Percentiles rank a stretch among this genome's conserved stretches.
These are phyloP conservation scores for Boulengeromyrus knoepffleri DNA, from an alignment of 2,113 vertebrate species.

Conservation along the genomic window DNA sequence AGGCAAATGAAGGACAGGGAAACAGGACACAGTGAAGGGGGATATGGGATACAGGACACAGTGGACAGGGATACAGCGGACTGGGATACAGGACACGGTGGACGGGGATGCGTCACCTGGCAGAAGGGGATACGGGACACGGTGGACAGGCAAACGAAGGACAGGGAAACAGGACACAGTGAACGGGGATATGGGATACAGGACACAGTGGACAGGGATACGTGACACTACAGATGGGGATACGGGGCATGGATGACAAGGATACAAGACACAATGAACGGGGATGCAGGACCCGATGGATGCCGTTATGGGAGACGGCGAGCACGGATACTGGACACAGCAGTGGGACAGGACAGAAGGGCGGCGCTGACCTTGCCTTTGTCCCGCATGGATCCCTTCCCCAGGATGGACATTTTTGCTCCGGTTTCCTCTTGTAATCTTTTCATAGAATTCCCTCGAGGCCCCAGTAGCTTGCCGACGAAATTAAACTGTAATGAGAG, in stretches of 20 bases:
- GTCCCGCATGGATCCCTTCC: slow-evolving; percentile 98
- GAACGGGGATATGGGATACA: not conserved
- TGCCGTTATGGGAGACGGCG: not conserved
- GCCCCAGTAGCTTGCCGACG: slow-evolving; percentile 96
- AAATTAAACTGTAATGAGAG: slow-evolving; percentile 88
- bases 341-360: not conserved
- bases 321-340: not conserved
- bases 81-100: not conserved
- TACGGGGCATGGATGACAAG: not conserved
- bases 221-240: not conserved
- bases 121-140: not conserved
- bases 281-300: not conserved
- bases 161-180: not conserved
- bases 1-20: not conserved
- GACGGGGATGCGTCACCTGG: not conserved
- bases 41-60: not conserved
- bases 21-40: not conserved
- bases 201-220: not conserved
- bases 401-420: slow-evolving; percentile 98
- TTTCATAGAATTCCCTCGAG: slow-evolving; percentile 98
- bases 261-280: not conserved
- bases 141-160: too few species aligned
- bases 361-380: slow-evolving; percentile 80
- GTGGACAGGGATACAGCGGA: not conserved
- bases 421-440: slow-evolving; percentile 97